Evolutionary conservation across 2,888 invertebrate genomes (phyloP).

Genomic region (Homarus gammarus): DNA sequence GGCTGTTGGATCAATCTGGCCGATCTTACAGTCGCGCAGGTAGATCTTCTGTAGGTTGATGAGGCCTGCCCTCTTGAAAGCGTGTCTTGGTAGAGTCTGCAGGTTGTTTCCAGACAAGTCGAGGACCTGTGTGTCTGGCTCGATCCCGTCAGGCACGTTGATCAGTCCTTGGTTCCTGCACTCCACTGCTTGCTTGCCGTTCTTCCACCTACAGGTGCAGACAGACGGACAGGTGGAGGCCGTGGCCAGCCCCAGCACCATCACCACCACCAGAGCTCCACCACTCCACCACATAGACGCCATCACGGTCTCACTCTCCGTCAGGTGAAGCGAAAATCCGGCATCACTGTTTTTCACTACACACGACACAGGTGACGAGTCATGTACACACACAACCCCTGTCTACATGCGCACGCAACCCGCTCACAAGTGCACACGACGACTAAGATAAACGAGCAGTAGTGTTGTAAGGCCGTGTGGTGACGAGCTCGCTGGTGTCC

Average conservation of each 20-base stretch:
- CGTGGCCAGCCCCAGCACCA: not conserved
- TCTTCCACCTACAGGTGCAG: slow-evolving; percentile 95
- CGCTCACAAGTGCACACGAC: not conserved
- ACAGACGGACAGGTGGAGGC: slow-evolving; percentile 85
- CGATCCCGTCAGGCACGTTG: slow-evolving; percentile 88
- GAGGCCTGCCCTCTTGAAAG: slow-evolving; percentile 87
- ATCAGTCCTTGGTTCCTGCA: slow-evolving; percentile 89
- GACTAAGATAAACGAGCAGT: not conserved
- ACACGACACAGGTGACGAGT: not conserved
- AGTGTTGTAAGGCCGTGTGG: not conserved
- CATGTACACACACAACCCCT: not conserved
- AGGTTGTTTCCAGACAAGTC: slow-evolving; percentile 91
- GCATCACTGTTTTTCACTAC: slow-evolving; percentile 40
- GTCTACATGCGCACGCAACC: not conserved
- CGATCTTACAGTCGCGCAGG: slow-evolving; percentile 88
- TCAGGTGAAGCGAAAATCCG: slow-evolving; percentile 41
- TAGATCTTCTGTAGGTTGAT: slow-evolving; percentile 93
- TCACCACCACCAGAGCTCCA: slow-evolving; percentile 14
- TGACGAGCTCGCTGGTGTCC: not conserved
- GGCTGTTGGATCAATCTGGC: slow-evolving; percentile 88
- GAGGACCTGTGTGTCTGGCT: slow-evolving; percentile 88
- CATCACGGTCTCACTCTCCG: slow-evolving; percentile 41
- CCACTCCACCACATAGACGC: slow-evolving; percentile 28
- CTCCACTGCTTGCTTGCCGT: slow-evolving; percentile 93
- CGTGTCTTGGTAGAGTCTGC: slow-evolving; percentile 87